Conservation (phyloP, 2,888 invertebrate species). For the Cataglyphis livida region DNA sequence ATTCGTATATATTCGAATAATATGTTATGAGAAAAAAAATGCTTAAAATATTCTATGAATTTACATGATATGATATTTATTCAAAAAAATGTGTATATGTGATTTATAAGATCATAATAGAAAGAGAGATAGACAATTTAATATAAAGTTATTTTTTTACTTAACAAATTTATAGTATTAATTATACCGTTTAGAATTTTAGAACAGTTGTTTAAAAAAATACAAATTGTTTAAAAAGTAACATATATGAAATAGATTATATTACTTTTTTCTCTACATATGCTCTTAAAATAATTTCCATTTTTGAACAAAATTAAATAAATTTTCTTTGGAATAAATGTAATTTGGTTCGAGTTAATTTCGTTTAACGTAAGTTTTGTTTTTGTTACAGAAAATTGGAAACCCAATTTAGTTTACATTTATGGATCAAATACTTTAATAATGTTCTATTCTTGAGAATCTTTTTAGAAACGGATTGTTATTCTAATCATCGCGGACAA, state of each 20-base stretch:
- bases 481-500: neutral
- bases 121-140: neutral
- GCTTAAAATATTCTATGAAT: neutral
- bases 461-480: neutral
- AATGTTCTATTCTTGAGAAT: conserved; percentile 10
- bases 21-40: neutral
- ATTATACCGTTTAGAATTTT: neutral
- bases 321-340: neutral
- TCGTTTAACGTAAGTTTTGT: neutral
- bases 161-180: neutral
- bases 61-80: too few relatives aligned
- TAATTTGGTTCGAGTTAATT: conserved; percentile 1
- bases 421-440: neutral
- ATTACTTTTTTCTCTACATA: neutral
- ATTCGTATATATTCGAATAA: neutral
- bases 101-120: neutral
- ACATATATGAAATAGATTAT: neutral
- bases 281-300: neutral
- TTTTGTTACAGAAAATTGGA: neutral
- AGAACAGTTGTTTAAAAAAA: neutral
- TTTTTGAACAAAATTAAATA: neutral
- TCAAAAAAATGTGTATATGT: too few relatives aligned
- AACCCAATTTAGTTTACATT: neutral
- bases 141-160: neutral
- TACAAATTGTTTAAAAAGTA: neutral